Base-by-base conservation (phyloP, 37 sponge, comb jelly and placozoan species). In the Amphimedon queenslandica region DNA sequence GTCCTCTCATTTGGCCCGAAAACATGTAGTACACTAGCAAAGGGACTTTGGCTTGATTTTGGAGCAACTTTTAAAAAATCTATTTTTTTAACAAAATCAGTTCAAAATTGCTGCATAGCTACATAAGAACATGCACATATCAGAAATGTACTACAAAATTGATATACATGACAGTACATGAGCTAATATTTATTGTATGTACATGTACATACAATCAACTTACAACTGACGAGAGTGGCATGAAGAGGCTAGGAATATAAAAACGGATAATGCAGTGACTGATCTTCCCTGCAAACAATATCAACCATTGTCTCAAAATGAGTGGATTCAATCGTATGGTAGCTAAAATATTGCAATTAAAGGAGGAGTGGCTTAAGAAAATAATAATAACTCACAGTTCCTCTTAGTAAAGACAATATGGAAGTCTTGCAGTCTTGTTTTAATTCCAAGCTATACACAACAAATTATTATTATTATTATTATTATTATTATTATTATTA, bases 371-470 rank as follows among this genome's bases (percentile, higher is more conserved):
- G 13, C 31, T 34, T 18, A 63, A 13, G 27, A 20, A 63, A 63
- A 6, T 6, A 20, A 63, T 34, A 30, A 63, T 18, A 63, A 82
- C 84, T 77, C 55, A 88, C 92, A 70, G 72, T 89, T 93, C 40
- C 55, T 74, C 40, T 69, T 24, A 18, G 42, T 37, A 66, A 65
- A 86, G 10, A 96, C 30, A 25, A 93, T 66, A 28, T 47, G 32
- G 64, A 96, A 86, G 65, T 96, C 96, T 63, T 96, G 96, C 0
- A 96, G 43, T 36, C 96, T 56, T 41, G 94, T 96, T 80, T 96
- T 96, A 36, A 90, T 43, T 0, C 89, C 90, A 27, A 96, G 80
- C 94, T 93, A 66, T 21, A 42, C 8, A 47, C 8, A 18, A 47
- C 13, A 47, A 47, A 47, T 47, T 47, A 47, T 47, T n/a, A n/a